Evolutionary conservation across 2,888 invertebrate species (phyloP).

Genomic region (Horisme vitalbata): DNA sequence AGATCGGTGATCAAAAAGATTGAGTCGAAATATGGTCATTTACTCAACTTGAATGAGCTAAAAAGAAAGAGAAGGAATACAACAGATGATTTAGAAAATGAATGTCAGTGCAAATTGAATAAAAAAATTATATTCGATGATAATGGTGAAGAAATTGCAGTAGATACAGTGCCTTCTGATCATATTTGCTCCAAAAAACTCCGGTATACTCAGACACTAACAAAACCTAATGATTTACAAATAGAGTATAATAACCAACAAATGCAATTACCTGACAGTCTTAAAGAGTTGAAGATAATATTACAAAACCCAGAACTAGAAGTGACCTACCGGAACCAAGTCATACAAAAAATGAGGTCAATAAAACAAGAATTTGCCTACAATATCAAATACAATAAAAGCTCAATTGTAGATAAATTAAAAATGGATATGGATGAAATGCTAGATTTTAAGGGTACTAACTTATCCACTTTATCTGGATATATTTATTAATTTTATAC

Average conservation of each 20-base stretch:
- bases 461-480: conserved; percentile 58
- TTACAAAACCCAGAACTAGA: conserved; percentile 49
- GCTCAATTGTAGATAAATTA: conserved; percentile 51
- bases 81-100: conserved; percentile 30
- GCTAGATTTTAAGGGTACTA: conserved; percentile 64
- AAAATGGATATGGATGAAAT: conserved; percentile 58
- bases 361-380: conserved; percentile 51
- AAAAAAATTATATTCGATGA: conserved; percentile 71
- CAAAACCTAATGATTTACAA: conserved; percentile 37
- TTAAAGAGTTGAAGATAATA: conserved; percentile 48
- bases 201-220: conserved; percentile 19
- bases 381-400: conserved; percentile 58
- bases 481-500: conserved; percentile 41
- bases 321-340: conserved; percentile 46
- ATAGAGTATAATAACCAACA: conserved; percentile 51
- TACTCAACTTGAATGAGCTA: conserved; percentile 47
- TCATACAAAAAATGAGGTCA: conserved; percentile 56
- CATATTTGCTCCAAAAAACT: conserved; percentile 59
- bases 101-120: conserved; percentile 56
- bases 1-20: conserved; percentile 62
- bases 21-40: conserved; percentile 68
- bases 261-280: conserved; percentile 50
- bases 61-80: conserved; percentile 19
- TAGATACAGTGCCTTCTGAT: conserved; percentile 38
- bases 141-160: conserved; percentile 52